Evolutionary conservation across 2,797 vertebrate genomes (phyloP).

Genomic region (Microhierax caerulescens): DNA sequence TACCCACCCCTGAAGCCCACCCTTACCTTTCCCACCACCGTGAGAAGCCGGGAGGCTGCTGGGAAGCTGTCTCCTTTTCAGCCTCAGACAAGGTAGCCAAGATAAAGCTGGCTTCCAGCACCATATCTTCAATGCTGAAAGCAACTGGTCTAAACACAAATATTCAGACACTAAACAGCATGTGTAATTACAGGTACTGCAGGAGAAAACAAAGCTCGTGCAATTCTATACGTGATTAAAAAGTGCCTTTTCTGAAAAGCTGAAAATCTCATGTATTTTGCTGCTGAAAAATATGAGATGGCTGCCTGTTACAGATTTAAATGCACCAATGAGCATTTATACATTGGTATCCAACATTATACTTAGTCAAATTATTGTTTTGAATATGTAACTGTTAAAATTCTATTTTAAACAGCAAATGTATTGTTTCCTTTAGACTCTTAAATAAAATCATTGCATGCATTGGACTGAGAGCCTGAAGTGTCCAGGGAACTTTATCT

Average conservation of each 20-base stretch:
- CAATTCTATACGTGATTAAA: background rate
- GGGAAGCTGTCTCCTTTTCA: constrained; percentile 61
- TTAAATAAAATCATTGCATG: background rate
- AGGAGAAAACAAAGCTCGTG: background rate
- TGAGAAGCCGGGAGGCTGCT: constrained; percentile 21
- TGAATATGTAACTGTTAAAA: background rate
- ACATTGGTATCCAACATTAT: background rate
- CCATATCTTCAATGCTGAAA: constrained; percentile 84
- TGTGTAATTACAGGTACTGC: accelerated
- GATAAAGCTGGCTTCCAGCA: constrained; percentile 87
- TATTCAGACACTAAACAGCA: background rate
- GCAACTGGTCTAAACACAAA: constrained; percentile 82
- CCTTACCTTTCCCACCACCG: constrained; percentile 54
- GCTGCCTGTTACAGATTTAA: background rate
- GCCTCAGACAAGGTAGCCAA: constrained; percentile 84
- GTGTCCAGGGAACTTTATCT: background rate
- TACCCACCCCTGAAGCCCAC: background rate
- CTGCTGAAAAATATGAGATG: background rate
- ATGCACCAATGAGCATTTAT: background rate
- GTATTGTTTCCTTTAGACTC: background rate
- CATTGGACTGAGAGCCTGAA: background rate
- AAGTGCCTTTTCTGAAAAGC: background rate
- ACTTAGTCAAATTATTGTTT: background rate
- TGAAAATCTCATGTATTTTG: background rate
- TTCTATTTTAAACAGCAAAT: background rate